Evolutionary conservation across 2,797 vertebrate genomes (phyloP).

Genomic region (Macropodus opercularis): DNA sequence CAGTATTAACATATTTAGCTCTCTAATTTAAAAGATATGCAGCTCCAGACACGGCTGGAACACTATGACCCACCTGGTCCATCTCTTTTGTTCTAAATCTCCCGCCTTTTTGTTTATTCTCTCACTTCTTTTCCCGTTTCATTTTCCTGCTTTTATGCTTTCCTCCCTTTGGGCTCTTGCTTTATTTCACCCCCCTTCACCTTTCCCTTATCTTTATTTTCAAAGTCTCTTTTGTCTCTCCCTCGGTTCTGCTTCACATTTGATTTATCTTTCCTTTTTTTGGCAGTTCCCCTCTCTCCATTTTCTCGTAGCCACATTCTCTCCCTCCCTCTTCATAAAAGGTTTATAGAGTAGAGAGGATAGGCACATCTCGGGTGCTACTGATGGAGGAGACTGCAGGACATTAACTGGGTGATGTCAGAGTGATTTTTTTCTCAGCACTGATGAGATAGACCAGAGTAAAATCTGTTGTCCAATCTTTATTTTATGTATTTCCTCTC

Average conservation of each 20-base stretch:
- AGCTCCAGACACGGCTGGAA: conserved; percentile 28
- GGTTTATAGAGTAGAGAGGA: conserved; percentile 63
- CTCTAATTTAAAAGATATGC: conserved; percentile 37
- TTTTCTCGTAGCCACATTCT: conserved; percentile 44
- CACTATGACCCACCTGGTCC: conserved; percentile 1
- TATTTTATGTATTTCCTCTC: conserved; percentile 16
- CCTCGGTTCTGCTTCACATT: conserved; percentile 40
- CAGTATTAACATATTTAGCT: background rate
- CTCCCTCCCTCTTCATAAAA: conserved; percentile 57
- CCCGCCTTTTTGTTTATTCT: conserved; percentile 4
- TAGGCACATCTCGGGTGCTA: conserved; percentile 39
- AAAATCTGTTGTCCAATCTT: conserved; percentile 42
- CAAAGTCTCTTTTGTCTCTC: conserved; percentile 50
- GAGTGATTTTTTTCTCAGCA: conserved; percentile 40
- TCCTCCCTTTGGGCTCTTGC: conserved; percentile 19
- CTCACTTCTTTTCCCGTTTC: conserved; percentile 24
- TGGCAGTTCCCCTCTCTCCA: conserved; percentile 39
- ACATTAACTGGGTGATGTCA: conserved; percentile 63
- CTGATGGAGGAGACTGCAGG: conserved; percentile 63
- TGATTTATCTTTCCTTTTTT: conserved; percentile 53
- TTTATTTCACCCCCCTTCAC: conserved; percentile 45
- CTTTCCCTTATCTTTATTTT: conserved; percentile 55
- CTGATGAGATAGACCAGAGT: conserved; percentile 54
- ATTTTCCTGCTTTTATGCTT: conserved; percentile 22
- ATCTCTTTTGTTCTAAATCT: conserved; percentile 10